These are phyloP conservation scores for Lophius piscatorius DNA, from an alignment of 2,113 vertebrate genomes.

Conservation along the genomic window DNA sequence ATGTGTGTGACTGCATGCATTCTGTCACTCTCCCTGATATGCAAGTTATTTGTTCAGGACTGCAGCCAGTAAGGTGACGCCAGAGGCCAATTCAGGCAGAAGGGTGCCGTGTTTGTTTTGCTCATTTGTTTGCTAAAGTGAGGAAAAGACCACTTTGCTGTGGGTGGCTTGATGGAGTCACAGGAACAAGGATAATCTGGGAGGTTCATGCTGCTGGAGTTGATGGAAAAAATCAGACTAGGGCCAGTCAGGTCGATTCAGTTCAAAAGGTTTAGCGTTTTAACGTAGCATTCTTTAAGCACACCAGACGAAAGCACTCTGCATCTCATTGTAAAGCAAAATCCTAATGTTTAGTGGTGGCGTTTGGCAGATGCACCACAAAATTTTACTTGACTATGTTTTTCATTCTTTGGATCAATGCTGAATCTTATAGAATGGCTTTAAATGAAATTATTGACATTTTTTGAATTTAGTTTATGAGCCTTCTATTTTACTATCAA, in stretches of 20 bases:
- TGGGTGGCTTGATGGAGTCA: neutral
- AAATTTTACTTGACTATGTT: neutral
- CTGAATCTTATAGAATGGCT: no score
- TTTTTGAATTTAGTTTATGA: no score
- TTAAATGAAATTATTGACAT: no score
- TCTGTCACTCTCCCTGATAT: no score
- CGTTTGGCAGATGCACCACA: no score
- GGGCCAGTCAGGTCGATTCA: no score
- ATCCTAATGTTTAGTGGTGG: neutral
- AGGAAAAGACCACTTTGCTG: neutral
- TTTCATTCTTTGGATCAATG: neutral
- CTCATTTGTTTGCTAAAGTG: constrained; percentile 11
- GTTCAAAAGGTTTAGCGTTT: no score
- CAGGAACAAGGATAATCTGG: no score
- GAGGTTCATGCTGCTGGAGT: neutral
- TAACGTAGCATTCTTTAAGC: neutral
- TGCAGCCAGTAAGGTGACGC: constrained; percentile 9
- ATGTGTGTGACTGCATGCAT: no score
- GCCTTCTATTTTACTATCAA: no score
- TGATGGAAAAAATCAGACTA: neutral
- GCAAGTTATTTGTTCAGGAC: constrained; percentile 39
- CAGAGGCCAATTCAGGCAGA: constrained; percentile 17
- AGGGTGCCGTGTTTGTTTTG: constrained; percentile 9
- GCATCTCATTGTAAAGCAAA: neutral
- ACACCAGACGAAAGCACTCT: neutral